phyloP scores from a whole-genome alignment of 2,113 vertebrate genomes.

The Sinosuthora webbiana region DNA sequence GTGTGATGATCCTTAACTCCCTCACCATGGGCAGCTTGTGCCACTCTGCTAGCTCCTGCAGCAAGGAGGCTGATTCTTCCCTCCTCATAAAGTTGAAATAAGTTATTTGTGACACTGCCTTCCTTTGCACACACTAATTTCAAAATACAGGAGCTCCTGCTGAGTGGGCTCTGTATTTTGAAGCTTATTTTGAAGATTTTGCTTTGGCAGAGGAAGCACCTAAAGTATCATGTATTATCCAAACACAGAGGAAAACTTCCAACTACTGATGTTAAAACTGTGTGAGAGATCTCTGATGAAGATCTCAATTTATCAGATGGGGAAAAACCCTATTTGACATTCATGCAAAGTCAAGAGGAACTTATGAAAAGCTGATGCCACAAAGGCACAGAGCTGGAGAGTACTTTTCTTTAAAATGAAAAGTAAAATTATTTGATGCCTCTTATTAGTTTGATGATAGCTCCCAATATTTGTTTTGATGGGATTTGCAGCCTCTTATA shows the following conservation, averaged over 20 bases:
- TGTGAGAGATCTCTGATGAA: neutral
- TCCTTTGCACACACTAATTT: neutral
- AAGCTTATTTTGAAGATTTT: neutral
- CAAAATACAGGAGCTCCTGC: neutral
- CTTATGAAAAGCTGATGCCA: neutral
- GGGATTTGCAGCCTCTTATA: neutral
- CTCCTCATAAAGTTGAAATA: neutral
- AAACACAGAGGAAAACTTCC: neutral
- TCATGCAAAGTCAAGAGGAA: neutral
- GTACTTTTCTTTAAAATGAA: neutral
- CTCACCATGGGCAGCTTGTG: neutral
- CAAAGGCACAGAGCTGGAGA: neutral
- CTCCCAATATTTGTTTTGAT: neutral
- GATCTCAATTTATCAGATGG: neutral
- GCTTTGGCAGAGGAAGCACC: neutral
- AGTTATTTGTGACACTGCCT: neutral
- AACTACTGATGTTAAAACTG: neutral
- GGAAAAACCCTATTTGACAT: accelerated
- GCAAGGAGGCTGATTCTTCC: neutral
- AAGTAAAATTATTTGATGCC: neutral
- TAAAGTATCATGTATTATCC: neutral
- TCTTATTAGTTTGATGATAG: neutral
- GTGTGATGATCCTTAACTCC: neutral
- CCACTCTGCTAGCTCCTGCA: neutral
- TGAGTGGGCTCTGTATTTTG: neutral